Base-by-base conservation (phyloP, 2,888 invertebrate genomes). In the Polia nebulosa region DNA sequence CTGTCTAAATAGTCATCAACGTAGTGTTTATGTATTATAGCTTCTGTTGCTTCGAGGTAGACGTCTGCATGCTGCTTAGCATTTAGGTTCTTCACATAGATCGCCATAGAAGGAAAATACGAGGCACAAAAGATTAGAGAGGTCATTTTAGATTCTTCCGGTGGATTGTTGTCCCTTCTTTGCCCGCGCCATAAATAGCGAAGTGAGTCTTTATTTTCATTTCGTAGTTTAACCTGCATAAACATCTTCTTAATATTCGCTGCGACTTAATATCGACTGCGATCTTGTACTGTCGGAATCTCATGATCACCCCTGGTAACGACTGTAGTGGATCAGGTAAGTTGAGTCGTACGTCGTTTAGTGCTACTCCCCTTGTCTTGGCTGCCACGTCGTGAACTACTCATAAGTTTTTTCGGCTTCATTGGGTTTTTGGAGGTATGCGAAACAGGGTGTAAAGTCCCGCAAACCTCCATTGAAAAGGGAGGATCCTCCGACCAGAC, bases 71-170 rank as follows among this genome's bases (percentile, higher is more conserved):
- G 41, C 4, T 39, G 27, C 0, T 57, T 41, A 3, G 41, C 41
- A 11, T 57, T 44, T 11, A 29, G n/a, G 20, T 57, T 57, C 41
- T 57, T 57, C 0, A 57, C 29, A 13, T 57, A 57, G 4, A 57
- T 44, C 0, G 57, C 57, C 29, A 29, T 44, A 6, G 39, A 27
- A 5, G 56, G 56, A 4, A n/a, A 56, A 27, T 27, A 25, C 11
- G n/a, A 56, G 11, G 56, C 25, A 0, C 56, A 27, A 11, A 56
- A 56, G 13, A 41, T 27, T 8, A 41, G 13, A 5, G n/a, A 49
- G 0, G 11, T 59, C 34, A 59, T 49, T 4, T 32, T 25, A 17
- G 45, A 59, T 6, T 59, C 17, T 13, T 34, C 13, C 1, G 25
- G 36, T 2, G 25, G 22, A 2, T 8, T 25, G 13, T n/a, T 1